Conservation (phyloP, 2,888 invertebrate genomes). For the Tupiocoris notatus region DNA sequence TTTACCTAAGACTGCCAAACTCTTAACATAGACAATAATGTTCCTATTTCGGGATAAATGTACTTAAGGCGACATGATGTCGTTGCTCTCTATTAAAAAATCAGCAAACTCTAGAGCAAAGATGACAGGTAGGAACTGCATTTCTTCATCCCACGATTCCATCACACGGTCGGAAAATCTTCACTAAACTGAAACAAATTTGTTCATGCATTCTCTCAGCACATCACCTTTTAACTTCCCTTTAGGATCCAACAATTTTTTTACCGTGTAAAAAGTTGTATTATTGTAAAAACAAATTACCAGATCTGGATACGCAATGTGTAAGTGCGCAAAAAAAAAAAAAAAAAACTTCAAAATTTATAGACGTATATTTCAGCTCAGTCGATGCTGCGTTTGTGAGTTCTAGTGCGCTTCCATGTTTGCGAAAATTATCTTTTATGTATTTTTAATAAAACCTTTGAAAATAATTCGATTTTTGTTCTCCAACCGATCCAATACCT, state of each 20-base stretch:
- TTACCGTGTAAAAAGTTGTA: constrained; percentile 31
- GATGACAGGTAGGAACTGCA: constrained; percentile 35
- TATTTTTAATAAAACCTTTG: constrained; percentile 45
- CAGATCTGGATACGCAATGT: constrained; percentile 35
- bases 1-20: constrained; percentile 45
- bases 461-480: constrained; percentile 4
- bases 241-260: constrained; percentile 9
- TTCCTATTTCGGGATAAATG: constrained; percentile 44
- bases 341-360: constrained; percentile 15
- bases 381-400: constrained; percentile 47
- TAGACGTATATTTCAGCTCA: constrained; percentile 41
- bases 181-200: constrained; percentile 6
- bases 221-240: constrained; percentile 15
- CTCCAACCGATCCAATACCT: no score
- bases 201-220: constrained; percentile 16
- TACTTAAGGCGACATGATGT: constrained; percentile 28
- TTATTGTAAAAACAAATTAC: constrained; percentile 28
- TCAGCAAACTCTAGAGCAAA: constrained; percentile 12
- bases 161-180: constrained; percentile 2
- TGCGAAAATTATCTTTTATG: constrained; percentile 48
- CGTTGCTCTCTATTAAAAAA: not conserved
- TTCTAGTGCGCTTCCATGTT: constrained; percentile 48
- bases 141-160: constrained; percentile 13
- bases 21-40: constrained; percentile 47
- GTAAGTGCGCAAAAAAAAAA: constrained; percentile 31